Evolutionary conservation across 2,113 vertebrate species (phyloP), one percentile per base, ranked within the genome.

Genomic region (Sinosuthora webbiana): DNA sequence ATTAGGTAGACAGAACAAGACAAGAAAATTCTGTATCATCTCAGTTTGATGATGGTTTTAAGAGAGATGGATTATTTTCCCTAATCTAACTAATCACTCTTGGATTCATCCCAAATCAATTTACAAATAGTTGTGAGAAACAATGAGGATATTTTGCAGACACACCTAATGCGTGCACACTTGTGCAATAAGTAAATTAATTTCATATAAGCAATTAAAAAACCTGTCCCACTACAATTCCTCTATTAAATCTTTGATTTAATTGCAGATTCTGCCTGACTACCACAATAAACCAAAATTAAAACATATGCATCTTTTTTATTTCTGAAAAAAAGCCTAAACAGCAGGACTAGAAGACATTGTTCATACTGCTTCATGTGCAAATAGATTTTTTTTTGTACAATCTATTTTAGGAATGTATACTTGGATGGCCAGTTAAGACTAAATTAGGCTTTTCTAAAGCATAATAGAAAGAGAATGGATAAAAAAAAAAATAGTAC

Each of bases 161-260:
- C 31, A 49, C 2, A 52, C 2, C 2, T 56, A 80, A 76, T 0
- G 3, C 0, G 0, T 69, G 20, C 15, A 64, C 23, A 39, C 13
- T 88, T 4, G 6, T 56, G 22, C 13, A 60, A 9, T 28, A 44
- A 62, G 14, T 67, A 62, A 33, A 65, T 49, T 65, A 33, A 53
- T 45, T 87, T 67, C 28, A n/a, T 6, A 39, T 25, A 84, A 71
- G 55, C 16, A 89, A 82, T 71, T 18, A 78, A 65, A 78, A 78
- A 86, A 42, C 3, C 7, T 50, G 14, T 57, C 60, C 14, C 50
- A 11, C 35, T 74, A 44, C 3, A 71, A 47, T 59, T 79, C 18
- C 39, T 25, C 42, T 42, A 50, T 21, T 52, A 56, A 79, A n/a
- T 27, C 21, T 56, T 83, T 13, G 5, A 81, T 74, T 87, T 57